Percentiles rank a stretch among this genome's conserved stretches.
phyloP scores from a whole-genome alignment of 2,888 invertebrate genomes.

The Zygogramma bicolorata region DNA sequence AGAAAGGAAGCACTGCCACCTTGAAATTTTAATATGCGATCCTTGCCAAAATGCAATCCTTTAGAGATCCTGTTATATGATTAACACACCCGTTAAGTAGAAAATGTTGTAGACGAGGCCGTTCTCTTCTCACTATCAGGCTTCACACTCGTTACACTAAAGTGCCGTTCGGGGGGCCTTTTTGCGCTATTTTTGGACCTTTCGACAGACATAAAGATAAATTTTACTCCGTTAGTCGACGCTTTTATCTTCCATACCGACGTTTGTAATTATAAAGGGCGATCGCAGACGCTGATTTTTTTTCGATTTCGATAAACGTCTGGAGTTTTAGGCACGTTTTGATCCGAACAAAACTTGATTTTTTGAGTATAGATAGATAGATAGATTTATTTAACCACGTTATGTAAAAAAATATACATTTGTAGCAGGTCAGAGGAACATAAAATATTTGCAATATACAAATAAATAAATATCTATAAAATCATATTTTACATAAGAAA shows the following conservation, averaged over 20 bases:
- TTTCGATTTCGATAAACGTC: not conserved
- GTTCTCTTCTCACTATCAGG: not conserved
- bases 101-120: conserved; percentile 4
- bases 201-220: not conserved
- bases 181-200: conserved; percentile 9
- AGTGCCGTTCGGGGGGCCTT: conserved; percentile 7
- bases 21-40: conserved; percentile 8
- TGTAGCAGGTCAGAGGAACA: no score
- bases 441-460: no score
- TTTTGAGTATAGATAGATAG: no score
- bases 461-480: no score
- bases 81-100: not conserved
- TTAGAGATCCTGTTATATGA: not conserved
- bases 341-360: no score
- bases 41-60: not conserved
- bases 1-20: not conserved
- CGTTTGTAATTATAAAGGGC: not conserved
- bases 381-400: no score
- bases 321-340: not conserved
- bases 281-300: not conserved
- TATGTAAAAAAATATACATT: no score
- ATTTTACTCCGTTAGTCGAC: not conserved
- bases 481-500: no score
- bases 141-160: conserved; percentile 4
- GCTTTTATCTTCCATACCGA: conserved; percentile 2